Conservation (phyloP, 1,140 invertebrate species). For the Euschistus heros region DNA sequence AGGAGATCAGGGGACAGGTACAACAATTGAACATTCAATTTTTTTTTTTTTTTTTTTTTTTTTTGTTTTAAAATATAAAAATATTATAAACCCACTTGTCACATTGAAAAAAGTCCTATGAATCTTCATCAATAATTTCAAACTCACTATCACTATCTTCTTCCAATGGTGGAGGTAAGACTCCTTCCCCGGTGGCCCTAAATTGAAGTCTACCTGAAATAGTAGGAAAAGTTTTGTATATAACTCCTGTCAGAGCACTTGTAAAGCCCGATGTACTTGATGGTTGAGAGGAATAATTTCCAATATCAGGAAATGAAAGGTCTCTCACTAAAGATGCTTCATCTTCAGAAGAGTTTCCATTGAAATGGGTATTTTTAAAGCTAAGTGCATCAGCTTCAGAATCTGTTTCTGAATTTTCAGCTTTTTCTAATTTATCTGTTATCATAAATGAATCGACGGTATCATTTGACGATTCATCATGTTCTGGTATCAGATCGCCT, state of each 20-base stretch:
- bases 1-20: too few relatives aligned
- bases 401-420: background rate
- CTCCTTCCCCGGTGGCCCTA: background rate
- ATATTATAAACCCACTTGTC: too few relatives aligned
- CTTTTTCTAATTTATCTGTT: background rate
- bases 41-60: too few relatives aligned
- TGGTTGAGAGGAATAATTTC: background rate
- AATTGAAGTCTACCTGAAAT: slow-evolving; percentile 8
- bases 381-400: slow-evolving; percentile 13
- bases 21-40: too few relatives aligned
- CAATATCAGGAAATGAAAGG: slow-evolving; percentile 19
- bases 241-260: background rate
- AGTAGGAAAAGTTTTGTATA: slow-evolving; percentile 19
- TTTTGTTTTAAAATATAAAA: too few relatives aligned
- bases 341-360: slow-evolving; percentile 16
- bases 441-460: slow-evolving; percentile 12
- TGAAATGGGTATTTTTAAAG: slow-evolving; percentile 22
- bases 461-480: slow-evolving; percentile 21
- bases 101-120: background rate
- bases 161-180: background rate
- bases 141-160: slow-evolving; percentile 21
- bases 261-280: background rate
- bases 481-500: slow-evolving; percentile 18
- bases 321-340: slow-evolving; percentile 16
- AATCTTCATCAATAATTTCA: slow-evolving; percentile 23